Evolutionary conservation across 2,113 vertebrate species (phyloP).

Genomic region (Takifugu bimaculatus): DNA sequence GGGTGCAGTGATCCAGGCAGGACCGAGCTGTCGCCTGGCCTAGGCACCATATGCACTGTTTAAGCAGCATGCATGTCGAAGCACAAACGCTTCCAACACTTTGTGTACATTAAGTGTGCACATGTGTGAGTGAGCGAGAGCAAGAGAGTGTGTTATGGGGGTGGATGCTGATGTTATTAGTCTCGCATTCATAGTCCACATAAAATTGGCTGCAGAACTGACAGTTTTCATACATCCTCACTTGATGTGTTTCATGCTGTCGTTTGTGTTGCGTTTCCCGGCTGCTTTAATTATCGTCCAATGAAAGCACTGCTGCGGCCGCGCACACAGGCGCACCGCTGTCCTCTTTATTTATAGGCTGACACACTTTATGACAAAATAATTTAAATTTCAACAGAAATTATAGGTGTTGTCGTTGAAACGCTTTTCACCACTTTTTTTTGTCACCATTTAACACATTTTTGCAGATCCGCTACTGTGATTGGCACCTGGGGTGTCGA

Average conservation of each 20-base stretch:
- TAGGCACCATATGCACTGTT: slow-evolving; percentile 62
- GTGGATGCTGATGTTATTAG: slow-evolving; percentile 63
- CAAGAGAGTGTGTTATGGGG: slow-evolving; percentile 40
- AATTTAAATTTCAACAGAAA: too few species aligned
- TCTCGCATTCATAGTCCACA: slow-evolving; percentile 59
- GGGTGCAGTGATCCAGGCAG: slow-evolving; percentile 72
- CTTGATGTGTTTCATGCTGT: slow-evolving; percentile 45
- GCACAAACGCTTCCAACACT: slow-evolving; percentile 2
- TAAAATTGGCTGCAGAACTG: slow-evolving; percentile 57
- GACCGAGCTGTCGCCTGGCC: slow-evolving; percentile 73
- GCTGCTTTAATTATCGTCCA: slow-evolving; percentile 45
- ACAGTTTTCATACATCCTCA: slow-evolving; percentile 54
- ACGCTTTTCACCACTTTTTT: too few species aligned
- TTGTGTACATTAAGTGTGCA: background rate
- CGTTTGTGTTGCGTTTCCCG: slow-evolving; percentile 43
- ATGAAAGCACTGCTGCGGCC: slow-evolving; percentile 4
- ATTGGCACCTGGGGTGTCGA: too few species aligned
- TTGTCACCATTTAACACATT: too few species aligned
- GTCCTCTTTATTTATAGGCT: too few species aligned
- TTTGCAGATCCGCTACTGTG: too few species aligned
- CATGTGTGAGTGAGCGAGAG: background rate
- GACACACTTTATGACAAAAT: too few species aligned
- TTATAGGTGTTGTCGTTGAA: too few species aligned
- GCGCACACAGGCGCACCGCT: too few species aligned
- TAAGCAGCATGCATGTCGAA: slow-evolving; percentile 29